Evolutionary conservation across 1,140 invertebrate species (phyloP).

Genomic region (Chelonus insularis): DNA sequence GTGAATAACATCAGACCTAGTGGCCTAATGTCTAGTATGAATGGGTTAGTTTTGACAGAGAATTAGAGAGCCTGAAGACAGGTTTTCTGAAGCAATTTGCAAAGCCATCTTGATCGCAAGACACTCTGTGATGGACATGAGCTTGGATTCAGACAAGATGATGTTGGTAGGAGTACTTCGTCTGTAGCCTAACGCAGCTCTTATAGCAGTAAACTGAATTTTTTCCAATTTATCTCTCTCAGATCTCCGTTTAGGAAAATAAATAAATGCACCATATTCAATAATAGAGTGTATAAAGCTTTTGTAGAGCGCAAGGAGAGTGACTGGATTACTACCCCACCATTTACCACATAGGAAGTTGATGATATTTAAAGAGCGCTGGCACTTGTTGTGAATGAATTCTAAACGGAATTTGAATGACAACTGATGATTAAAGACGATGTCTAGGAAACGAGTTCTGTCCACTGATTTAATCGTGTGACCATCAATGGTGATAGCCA

Average conservation of each 20-base stretch:
- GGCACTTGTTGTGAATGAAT: neutral
- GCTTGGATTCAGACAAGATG: neutral
- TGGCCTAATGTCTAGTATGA: no score
- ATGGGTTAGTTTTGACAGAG: no score
- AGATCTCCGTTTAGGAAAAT: neutral
- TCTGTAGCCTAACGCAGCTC: neutral
- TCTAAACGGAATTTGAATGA: neutral
- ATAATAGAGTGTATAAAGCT: neutral
- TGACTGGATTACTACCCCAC: neutral
- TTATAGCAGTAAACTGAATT: constrained; percentile 18
- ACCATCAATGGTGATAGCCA: neutral
- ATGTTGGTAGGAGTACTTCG: constrained; percentile 2
- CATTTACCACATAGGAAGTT: neutral
- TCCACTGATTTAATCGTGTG: neutral
- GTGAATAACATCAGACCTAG: no score
- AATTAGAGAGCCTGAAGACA: no score
- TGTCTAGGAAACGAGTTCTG: neutral
- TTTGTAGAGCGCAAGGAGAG: neutral
- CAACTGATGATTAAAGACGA: neutral
- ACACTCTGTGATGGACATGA: neutral
- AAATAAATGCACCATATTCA: neutral
- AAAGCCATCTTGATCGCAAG: no score
- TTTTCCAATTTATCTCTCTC: constrained; percentile 13
- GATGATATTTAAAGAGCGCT: neutral
- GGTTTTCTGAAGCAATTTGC: no score